These are phyloP conservation scores for Gobiocypris rarus DNA, from an alignment of 2,113 vertebrate species.

Conservation along the genomic window DNA sequence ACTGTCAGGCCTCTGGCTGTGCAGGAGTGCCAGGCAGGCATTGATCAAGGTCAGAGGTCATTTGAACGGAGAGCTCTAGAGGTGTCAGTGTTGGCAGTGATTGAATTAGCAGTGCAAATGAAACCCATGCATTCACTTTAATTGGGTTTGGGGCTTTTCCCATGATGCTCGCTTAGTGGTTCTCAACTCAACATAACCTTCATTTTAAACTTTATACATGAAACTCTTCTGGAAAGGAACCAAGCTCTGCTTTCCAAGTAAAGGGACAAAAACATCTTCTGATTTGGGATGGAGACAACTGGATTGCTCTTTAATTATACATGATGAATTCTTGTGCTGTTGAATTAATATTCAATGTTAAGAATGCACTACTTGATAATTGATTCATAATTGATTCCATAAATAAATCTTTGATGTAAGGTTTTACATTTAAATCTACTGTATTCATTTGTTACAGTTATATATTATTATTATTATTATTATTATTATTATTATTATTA, in stretches of 20 bases:
- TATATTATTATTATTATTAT: too few relatives aligned
- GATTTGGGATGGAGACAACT: neutral
- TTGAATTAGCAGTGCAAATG: slow-evolving; percentile 41
- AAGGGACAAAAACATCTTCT: neutral
- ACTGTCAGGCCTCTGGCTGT: slow-evolving; percentile 2
- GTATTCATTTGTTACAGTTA: neutral
- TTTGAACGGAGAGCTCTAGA: slow-evolving; percentile 25
- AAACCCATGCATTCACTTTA: slow-evolving; percentile 42
- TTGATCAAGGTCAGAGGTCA: slow-evolving; percentile 47
- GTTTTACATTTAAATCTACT: neutral
- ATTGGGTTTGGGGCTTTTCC: slow-evolving; percentile 46
- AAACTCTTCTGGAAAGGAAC: neutral
- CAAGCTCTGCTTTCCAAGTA: neutral
- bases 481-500: too few relatives aligned
- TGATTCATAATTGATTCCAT: neutral
- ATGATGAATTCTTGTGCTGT: neutral
- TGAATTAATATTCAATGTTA: neutral
- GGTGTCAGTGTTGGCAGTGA: slow-evolving; percentile 42
- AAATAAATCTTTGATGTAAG: neutral
- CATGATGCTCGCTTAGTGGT: slow-evolving; percentile 33
- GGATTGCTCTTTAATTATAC: neutral
- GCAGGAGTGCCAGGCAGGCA: slow-evolving; percentile 8
- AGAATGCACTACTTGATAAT: neutral
- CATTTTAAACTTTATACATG: slow-evolving; percentile 29
- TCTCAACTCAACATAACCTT: slow-evolving; percentile 27